Base-by-base conservation (phyloP, 1,140 invertebrate species). In the Zaprionus camerounensis region DNA sequence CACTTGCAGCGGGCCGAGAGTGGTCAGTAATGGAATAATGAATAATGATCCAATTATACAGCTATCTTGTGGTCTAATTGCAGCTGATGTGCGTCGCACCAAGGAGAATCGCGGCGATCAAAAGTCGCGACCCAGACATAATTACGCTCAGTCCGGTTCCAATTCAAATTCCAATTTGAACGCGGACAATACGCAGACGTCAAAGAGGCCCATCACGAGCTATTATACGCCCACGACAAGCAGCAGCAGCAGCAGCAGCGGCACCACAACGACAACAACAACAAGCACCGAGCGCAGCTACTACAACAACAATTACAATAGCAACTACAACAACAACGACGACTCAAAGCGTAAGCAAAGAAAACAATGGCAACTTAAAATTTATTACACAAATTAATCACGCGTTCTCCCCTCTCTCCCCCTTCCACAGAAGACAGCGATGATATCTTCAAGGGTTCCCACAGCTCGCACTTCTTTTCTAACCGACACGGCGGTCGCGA, bases 1-100 rank as follows among this genome's bases (percentile, higher is more conserved):
- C 94, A 95, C 80, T 94, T 97, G 6, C 96, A 97, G 81, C 94
- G 96, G 15, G 96, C 96, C 24, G 96, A 97, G 92, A 96, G 95
- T 66, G 96, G 96, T 85, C 62, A 82, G 71, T 67, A 57, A 86
- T 68, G 31, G 31, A 26, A 38, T n/a, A 34, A 28, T 41, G 58
- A 17, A 66, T 67, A 69, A 79, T 61, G 28, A 55, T 53, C 24
- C 44, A 46, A 55, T 68, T 64, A 63, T 67, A 12, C 22, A 24
- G 15, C 61, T 31, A 62, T 49, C 70, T 51, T 63, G 7, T 6
- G 6, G n/a, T 17, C 36, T 24, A 49, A 84, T 90, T 83, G 41
- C 73, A 92, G 92, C 64, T 65, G 92, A 92, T 84, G 77, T 85
- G 15, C 76, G 92, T 55, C 88, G 92, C 63, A 82, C 76, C 41